Base-by-base conservation (phyloP, 2,797 vertebrate species). In the Urophycis tenuis region DNA sequence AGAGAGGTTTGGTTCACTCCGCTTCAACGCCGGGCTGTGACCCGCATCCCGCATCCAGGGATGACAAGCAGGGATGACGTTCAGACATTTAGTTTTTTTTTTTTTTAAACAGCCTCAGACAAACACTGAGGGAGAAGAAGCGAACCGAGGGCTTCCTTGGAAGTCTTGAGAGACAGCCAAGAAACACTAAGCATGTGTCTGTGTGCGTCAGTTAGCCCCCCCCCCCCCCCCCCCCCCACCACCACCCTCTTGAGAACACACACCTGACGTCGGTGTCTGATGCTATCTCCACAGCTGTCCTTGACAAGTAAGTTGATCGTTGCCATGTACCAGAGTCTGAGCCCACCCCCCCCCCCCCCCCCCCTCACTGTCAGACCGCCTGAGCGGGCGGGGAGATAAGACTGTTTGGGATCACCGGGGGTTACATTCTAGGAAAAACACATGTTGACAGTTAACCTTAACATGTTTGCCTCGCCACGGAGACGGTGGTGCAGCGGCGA, bases 261-360 rank as follows among this genome's bases (percentile, higher is more conserved):
- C 82, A 81, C 81, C 85, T 84, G 81, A 86, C 15, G 14, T 74
- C 10, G 31, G 35, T 3, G 73, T 71, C 76, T 85, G 86, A 67
- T 83, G 45, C 1, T 71, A 84, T 85, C 86, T 81, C 53, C 78
- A 78, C 84, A 89, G 84, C 84, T 90, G 86, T 81, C 74, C 10
- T 15, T 74, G 83, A 80, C 81, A 85, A 85, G 80, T 76, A 81
- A 73, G 83, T 86, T 83, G 75, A 87, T 85, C 30, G 39, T 75
- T 79, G 80, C 82, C 77, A 11, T 70, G 73, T 64, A n/a, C 77
- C 74, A 78, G 75, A 82, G 81, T 78, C 78, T 36, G 77, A 79
- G 76, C 80, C 74, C 83, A 53, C 82, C 81, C 82, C 80, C 35
- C 10, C 35, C 10, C 35, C 10, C 35, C 2, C 39, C n/a, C 22